Evolutionary conservation across 2,113 vertebrate species (phyloP).

Genomic region (Dunckerocampus dactyliophorus): DNA sequence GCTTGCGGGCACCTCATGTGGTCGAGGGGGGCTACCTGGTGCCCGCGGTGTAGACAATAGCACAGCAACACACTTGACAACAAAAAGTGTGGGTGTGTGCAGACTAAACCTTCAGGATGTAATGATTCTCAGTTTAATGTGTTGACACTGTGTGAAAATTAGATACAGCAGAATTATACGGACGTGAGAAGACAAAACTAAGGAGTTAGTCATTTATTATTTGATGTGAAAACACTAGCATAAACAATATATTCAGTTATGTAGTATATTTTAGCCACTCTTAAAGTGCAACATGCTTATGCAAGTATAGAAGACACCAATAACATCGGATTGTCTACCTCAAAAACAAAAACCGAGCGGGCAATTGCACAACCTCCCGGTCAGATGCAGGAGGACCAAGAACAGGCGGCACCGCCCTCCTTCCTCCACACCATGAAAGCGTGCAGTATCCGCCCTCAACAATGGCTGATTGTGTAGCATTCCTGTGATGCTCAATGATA

Average conservation of each 20-base stretch:
- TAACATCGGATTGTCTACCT: not conserved
- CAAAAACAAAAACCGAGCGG: conserved; percentile 22
- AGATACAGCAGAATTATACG: not conserved
- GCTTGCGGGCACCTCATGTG: no score
- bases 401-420: conserved; percentile 40
- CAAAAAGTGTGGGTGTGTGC: no score
- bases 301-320: no score
- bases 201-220: no score
- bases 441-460: conserved; percentile 56
- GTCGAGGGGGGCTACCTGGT: no score
- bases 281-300: no score
- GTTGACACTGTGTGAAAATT: not conserved
- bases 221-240: no score
- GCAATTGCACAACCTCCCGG: conserved; percentile 58
- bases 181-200: not conserved
- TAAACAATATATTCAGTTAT: no score
- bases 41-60: no score
- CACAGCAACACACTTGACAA: not conserved
- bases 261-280: no score
- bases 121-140: conserved; percentile 12
- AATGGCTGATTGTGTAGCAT: conserved; percentile 61
- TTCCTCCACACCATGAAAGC: conserved; percentile 45
- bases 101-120: not conserved
- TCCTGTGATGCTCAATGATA: conserved; percentile 52
- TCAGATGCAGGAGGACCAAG: conserved; percentile 59